These are phyloP conservation scores for Caenorhabditis imperialis DNA, from an alignment of 2,888 invertebrate genomes.

Conservation along the genomic window DNA sequence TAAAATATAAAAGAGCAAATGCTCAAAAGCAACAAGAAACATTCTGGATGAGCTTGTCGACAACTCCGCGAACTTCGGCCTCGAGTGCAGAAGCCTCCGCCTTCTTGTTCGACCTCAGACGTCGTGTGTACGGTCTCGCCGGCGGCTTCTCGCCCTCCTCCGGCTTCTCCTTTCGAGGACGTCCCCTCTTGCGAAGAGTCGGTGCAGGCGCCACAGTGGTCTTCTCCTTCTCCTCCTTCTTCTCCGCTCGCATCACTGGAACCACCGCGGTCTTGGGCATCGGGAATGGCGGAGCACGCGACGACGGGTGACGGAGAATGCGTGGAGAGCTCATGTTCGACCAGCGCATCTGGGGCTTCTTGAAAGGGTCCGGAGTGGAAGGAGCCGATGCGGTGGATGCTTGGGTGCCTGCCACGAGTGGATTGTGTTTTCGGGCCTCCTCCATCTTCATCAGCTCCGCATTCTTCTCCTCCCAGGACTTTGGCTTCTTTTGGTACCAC, in stretches of 20 bases:
- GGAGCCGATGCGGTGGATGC: neutral
- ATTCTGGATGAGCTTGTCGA: too few relatives aligned
- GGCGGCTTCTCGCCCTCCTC: slow-evolving; percentile 5
- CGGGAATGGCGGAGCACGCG: neutral
- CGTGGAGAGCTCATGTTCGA: slow-evolving; percentile 14
- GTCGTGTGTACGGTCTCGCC: neutral
- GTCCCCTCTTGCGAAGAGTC: slow-evolving; percentile 14
- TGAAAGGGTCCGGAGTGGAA: slow-evolving; percentile 1
- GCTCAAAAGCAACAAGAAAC: too few relatives aligned
- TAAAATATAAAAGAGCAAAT: too few relatives aligned
- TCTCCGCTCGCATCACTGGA: slow-evolving; percentile 18
- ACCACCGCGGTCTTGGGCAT: slow-evolving; percentile 24
- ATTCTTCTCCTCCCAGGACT: slow-evolving; percentile 5
- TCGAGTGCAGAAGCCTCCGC: neutral
- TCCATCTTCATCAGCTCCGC: neutral
- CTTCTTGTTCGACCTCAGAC: slow-evolving; percentile 12
- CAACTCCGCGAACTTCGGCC: too few relatives aligned
- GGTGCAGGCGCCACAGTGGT: neutral
- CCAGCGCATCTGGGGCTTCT: slow-evolving; percentile 34
- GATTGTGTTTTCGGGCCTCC: slow-evolving; percentile 15
- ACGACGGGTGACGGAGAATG: slow-evolving; percentile 22
- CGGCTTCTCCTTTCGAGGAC: slow-evolving; percentile 17
- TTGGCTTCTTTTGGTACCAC: too few relatives aligned
- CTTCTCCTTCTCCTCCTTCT: neutral
- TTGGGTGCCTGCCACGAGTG: slow-evolving; percentile 6